Evolutionary conservation across 1,140 invertebrate species (phyloP).

Genomic region (Eubasilissa regina): DNA sequence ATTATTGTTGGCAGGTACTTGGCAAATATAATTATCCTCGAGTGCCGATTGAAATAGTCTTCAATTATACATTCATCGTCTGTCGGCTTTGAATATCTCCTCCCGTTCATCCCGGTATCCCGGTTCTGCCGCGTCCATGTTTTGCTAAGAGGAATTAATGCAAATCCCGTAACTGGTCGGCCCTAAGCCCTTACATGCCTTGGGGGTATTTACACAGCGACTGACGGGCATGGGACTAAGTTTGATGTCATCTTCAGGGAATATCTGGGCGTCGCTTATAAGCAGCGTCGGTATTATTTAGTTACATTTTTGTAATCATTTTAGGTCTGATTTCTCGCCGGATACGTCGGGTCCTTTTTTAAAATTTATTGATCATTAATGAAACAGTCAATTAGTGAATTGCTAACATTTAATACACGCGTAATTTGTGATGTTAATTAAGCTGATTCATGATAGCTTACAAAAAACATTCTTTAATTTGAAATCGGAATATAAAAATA

Average conservation of each 20-base stretch:
- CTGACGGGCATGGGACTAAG: neutral
- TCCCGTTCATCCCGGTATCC: neutral
- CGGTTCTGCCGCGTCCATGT: conserved; percentile 17
- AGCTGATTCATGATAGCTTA: no score
- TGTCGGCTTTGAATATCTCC: conserved; percentile 13
- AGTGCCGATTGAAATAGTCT: conserved; percentile 15
- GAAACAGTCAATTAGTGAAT: no score
- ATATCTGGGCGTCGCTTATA: neutral
- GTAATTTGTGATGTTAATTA: no score
- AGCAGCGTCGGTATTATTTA: no score
- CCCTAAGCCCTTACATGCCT: conserved; percentile 10
- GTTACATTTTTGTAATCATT: no score
- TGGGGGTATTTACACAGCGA: conserved; percentile 21
- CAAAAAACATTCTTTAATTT: no score
- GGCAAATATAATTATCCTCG: conserved; percentile 3
- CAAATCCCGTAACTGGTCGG: conserved; percentile 35
- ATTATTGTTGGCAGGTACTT: no score
- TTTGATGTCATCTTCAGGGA: conserved; percentile 21
- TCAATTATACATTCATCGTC: conserved; percentile 22
- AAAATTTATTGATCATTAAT: no score
- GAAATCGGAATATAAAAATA: no score
- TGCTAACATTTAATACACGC: no score
- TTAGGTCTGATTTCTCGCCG: no score
- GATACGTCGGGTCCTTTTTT: no score
- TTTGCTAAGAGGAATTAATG: conserved; percentile 40